phyloP scores from a whole-genome alignment of 2,113 vertebrate species.

The Muscicapa adusta region DNA sequence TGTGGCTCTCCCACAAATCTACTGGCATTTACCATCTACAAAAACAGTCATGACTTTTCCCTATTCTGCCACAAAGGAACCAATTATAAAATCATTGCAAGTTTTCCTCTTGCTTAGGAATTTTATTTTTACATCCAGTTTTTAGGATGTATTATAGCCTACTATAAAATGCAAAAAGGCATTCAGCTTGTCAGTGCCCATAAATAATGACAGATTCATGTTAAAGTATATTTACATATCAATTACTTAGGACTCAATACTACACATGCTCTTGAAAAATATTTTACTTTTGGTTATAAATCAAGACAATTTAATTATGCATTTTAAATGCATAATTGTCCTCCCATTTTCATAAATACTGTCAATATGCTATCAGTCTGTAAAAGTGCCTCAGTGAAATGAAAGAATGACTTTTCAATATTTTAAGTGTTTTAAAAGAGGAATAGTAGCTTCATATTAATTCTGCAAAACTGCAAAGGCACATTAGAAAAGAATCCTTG shows the following conservation, averaged over 20 bases:
- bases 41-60: background rate
- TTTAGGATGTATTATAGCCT: background rate
- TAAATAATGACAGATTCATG: constrained; percentile 28
- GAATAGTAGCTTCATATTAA: background rate
- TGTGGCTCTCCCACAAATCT: background rate
- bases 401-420: background rate
- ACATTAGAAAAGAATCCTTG: constrained; percentile 1
- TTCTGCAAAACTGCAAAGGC: background rate
- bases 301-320: constrained; percentile 20
- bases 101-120: background rate
- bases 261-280: constrained; percentile 32
- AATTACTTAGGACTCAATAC: constrained; percentile 8
- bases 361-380: constrained; percentile 3
- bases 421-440: background rate
- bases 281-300: constrained; percentile 5
- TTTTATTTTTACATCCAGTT: background rate
- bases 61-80: background rate
- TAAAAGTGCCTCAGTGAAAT: background rate
- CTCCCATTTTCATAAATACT: constrained; percentile 37
- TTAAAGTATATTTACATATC: constrained; percentile 36
- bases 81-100: background rate
- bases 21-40: background rate
- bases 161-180: constrained; percentile 12
- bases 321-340: constrained; percentile 19
- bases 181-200: constrained; percentile 14